A percentile compares a stretch with the other conserved stretches of the same genome.
These are phyloP conservation scores for Eidolon helvum DNA, from an alignment of 2,113 vertebrate genomes.

Conservation along the genomic window DNA sequence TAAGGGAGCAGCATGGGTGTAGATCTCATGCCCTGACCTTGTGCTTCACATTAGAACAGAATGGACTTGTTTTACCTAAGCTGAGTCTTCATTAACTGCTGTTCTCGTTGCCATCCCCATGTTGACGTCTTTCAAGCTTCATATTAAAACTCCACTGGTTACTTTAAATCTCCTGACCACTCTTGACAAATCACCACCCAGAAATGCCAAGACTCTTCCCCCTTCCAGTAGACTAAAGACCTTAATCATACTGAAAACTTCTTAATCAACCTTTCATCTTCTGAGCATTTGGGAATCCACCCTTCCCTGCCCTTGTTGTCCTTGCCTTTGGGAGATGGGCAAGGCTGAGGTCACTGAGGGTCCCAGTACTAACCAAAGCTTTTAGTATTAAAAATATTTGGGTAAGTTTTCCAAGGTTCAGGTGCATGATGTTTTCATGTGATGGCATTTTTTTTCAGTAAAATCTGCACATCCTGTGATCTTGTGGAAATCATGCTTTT, in stretches of 20 bases:
- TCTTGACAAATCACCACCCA: not conserved
- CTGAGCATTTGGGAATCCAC: not conserved
- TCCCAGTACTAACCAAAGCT: not conserved
- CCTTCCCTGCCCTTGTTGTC: not conserved
- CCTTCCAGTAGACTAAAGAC: not conserved
- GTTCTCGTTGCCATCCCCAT: not conserved
- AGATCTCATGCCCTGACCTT: fast-evolving
- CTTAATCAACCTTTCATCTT: not conserved
- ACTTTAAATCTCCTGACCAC: not conserved
- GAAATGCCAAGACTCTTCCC: not conserved
- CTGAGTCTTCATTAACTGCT: not conserved
- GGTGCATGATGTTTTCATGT: not conserved
- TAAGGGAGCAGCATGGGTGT: not conserved
- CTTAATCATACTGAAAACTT: not conserved
- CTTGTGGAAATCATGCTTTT: not conserved
- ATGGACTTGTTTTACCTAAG: not conserved
- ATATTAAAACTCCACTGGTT: not conserved
- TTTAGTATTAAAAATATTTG: not conserved
- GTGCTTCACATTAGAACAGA: not conserved
- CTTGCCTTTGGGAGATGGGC: not conserved
- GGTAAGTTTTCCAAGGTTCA: not conserved
- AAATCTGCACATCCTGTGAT: not conserved
- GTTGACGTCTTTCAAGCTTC: not conserved
- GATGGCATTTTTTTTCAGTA: not conserved
- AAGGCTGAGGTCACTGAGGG: not conserved